These are phyloP conservation scores for Macrobrachium rosenbergii DNA, from an alignment of 1,140 invertebrate species.

Conservation along the genomic window DNA sequence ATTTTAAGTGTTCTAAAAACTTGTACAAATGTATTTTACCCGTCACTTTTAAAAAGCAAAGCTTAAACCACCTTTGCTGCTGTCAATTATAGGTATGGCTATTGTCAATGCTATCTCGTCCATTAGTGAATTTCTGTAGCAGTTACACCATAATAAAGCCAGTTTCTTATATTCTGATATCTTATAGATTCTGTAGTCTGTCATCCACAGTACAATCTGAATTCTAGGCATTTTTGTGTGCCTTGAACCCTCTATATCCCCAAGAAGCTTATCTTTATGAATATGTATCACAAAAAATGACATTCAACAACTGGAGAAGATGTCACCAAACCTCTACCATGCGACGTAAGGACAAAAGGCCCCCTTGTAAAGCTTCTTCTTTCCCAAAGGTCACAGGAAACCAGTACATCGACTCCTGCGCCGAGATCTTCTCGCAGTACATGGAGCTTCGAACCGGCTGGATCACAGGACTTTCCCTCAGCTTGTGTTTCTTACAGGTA, in stretches of 20 bases:
- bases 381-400: slow-evolving; percentile 80
- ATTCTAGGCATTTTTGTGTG: background rate
- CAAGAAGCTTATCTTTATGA: no score
- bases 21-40: no score
- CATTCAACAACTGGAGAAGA: background rate
- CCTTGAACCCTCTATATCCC: no score
- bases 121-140: background rate
- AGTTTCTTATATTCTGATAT: background rate
- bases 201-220: background rate
- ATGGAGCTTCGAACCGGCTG: slow-evolving; percentile 85
- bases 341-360: no score
- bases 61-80: no score
- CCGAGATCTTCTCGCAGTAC: slow-evolving; percentile 87
- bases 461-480: slow-evolving; percentile 84
- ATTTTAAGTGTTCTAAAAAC: no score
- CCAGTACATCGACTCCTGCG: slow-evolving; percentile 87
- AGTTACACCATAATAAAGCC: background rate
- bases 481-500: slow-evolving; percentile 68
- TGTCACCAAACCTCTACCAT: background rate
- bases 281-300: background rate
- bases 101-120: background rate
- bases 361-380: background rate
- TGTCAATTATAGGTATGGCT: background rate
- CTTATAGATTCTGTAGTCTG: background rate
- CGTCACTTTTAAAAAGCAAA: no score